phyloP scores from a whole-genome alignment of 2,113 vertebrate species.

The Halichoerus grypus region DNA sequence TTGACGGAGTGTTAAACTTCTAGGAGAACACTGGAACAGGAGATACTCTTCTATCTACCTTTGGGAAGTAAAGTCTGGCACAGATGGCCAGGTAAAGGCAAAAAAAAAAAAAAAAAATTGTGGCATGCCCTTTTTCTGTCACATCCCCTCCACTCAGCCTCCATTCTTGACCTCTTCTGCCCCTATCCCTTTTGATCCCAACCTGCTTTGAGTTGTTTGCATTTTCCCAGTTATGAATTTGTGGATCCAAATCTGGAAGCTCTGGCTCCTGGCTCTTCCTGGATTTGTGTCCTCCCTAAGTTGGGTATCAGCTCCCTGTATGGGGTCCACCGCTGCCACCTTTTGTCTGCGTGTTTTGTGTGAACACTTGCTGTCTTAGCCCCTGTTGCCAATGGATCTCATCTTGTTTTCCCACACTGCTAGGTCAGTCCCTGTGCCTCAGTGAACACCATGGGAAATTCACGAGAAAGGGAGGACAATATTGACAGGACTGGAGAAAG shows the following conservation, averaged over 20 bases:
- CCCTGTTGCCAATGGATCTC: not conserved
- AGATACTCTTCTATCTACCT: not conserved
- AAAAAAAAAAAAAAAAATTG: not conserved
- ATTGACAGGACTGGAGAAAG: not conserved
- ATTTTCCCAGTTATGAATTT: not conserved
- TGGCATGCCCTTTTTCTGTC: rapidly evolving
- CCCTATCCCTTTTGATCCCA: not conserved
- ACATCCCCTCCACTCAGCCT: not conserved
- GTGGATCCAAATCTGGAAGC: not conserved
- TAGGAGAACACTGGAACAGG: not conserved
- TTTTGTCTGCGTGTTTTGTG: not conserved
- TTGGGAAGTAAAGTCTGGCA: not conserved
- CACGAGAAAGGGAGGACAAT: not conserved
- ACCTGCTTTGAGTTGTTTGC: not conserved
- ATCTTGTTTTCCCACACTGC: not conserved
- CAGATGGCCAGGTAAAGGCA: not conserved
- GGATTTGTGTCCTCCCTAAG: not conserved
- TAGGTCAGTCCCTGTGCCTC: not conserved
- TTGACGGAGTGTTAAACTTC: too few species aligned
- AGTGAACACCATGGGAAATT: not conserved
- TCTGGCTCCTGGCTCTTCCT: not conserved
- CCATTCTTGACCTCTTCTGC: not conserved
- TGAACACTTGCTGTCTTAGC: not conserved
- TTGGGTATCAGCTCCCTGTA: not conserved
- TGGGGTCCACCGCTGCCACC: not conserved